A percentile compares a stretch with the other conserved stretches of the same genome.
Evolutionary conservation across 1,140 invertebrate genomes (phyloP).

Genomic region (Glossosoma conforme): DNA sequence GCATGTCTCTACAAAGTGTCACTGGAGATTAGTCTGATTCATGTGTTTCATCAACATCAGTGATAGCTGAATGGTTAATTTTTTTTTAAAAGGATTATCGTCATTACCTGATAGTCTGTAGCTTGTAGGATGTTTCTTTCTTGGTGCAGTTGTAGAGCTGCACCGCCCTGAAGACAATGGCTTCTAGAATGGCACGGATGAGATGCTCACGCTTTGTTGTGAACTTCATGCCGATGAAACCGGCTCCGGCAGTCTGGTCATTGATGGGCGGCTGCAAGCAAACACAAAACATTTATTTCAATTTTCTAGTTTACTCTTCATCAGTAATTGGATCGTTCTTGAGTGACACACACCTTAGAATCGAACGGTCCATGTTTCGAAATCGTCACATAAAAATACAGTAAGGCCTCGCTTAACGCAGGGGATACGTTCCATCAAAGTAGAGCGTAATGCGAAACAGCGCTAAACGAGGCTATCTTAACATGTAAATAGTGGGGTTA

Average conservation of each 20-base stretch:
- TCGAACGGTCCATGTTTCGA: not conserved
- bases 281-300: not conserved
- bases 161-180: constrained; percentile 77
- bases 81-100: too few species aligned
- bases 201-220: constrained; percentile 75
- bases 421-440: too few species aligned
- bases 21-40: too few species aligned
- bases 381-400: not conserved
- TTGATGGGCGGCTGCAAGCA: constrained; percentile 75
- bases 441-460: too few species aligned
- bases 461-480: too few species aligned
- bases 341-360: not conserved
- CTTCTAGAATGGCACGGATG: constrained; percentile 78
- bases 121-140: constrained; percentile 58
- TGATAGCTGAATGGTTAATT: too few species aligned
- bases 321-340: too few species aligned
- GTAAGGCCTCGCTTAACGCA: too few species aligned
- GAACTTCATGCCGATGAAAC: constrained; percentile 80
- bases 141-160: constrained; percentile 68
- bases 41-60: too few species aligned
- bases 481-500: too few species aligned
- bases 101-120: constrained; percentile 60
- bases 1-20: too few species aligned
- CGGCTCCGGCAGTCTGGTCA: constrained; percentile 73
- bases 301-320: not conserved